Base-by-base conservation (phyloP, 2,113 vertebrate species). In the Nesoenas mayeri region DNA sequence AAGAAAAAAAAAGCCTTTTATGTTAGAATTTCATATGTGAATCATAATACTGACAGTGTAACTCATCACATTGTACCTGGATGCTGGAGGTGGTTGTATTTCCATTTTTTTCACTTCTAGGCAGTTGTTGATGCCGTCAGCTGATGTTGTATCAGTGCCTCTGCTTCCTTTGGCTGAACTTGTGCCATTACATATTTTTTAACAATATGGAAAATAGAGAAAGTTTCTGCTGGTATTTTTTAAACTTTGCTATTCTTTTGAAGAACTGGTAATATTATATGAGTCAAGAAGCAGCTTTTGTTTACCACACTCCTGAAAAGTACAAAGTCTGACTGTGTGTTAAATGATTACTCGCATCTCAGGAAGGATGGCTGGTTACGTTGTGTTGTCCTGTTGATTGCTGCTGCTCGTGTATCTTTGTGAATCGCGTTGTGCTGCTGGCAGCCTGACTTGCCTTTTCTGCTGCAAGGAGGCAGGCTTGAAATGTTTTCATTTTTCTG, bases 51-150 rank as follows among this genome's bases (percentile, higher is more conserved):
- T 61, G 74, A 84, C 92, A 80, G 50, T 67, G 38, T 51, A 51
- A 69, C 86, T 84, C 1, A 1, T 62, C 29, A 21, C 14, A 4
- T 66, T 0, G 2, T 74, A 28, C 0, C 0, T 60, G 89, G 84
- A 6, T 1, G 5, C 69, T 58, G 78, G 36, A 74, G 57, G 69
- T 66, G 36, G n/a, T 36, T 84, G 21, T 18, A 6, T 72, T 82
- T 79, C 57, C 32, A 32, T 64, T 22, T 89, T 89, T 79, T 87
- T 60, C 40, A 10, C 70, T 75, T 74, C 1, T 18, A 47, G 61
- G 80, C 87, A 67, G 47, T 84, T 94, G 83, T 73, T 67, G 69
- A 51, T 88, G 79, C 91, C 8, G 1, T 79, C 79, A 48, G 65
- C 56, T 57, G 11, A 73, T 64, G 54, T 67, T 51, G 32, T 64